These are phyloP conservation scores for Fragum fragum DNA, from an alignment of 2,888 invertebrate genomes.

Conservation along the genomic window DNA sequence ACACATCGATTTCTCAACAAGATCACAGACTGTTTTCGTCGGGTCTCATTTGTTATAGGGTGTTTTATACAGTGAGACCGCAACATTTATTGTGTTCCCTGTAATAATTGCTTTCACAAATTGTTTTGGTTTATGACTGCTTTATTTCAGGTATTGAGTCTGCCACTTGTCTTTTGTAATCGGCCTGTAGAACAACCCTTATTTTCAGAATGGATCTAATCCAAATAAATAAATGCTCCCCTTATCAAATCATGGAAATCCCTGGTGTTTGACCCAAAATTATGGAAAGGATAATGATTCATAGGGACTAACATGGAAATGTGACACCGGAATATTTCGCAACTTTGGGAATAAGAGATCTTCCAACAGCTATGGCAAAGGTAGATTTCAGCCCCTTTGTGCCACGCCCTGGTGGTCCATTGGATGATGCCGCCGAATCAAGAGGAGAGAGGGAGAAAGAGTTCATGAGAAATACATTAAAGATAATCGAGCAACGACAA, in stretches of 20 bases:
- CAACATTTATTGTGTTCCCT: background rate
- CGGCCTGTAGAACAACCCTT: too few species aligned
- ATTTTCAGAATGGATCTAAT: conserved; percentile 2
- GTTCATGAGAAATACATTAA: conserved; percentile 2
- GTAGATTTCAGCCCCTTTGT: conserved; percentile 5
- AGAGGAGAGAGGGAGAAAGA: background rate
- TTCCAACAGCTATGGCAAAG: background rate
- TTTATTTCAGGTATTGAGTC: background rate
- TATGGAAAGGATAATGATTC: background rate
- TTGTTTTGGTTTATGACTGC: background rate
- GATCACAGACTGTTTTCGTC: background rate
- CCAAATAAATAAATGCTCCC: background rate
- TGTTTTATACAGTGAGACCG: background rate
- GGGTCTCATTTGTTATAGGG: background rate
- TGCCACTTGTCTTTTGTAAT: too few species aligned
- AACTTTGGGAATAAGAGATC: conserved; percentile 8
- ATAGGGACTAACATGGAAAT: background rate
- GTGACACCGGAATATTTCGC: background rate
- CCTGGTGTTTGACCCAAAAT: conserved; percentile 7
- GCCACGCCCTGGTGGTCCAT: background rate
- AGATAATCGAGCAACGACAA: background rate
- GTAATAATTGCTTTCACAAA: background rate
- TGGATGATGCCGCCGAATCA: background rate
- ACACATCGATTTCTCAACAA: background rate
- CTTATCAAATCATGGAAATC: background rate